Conservation (phyloP, 2,797 vertebrate species). For the Chiloscyllium punctatum region DNA sequence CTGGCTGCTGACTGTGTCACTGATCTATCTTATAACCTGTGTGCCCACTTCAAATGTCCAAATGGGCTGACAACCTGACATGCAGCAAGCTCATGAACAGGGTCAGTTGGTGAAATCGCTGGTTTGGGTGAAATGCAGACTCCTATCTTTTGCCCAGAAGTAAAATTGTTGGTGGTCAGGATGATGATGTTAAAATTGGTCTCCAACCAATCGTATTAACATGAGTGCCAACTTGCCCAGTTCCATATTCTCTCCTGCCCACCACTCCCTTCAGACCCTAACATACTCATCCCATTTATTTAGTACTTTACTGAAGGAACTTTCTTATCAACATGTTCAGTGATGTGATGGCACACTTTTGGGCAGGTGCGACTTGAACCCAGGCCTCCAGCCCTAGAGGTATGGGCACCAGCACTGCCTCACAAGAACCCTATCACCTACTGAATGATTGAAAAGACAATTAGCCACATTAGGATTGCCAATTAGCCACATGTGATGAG, state of each 20-base stretch:
- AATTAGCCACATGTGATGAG: neutral
- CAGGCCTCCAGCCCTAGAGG: no score
- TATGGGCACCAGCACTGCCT: no score
- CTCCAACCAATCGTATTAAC: neutral
- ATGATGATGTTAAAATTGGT: neutral
- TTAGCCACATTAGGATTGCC: neutral
- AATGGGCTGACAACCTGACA: neutral
- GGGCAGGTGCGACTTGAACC: no score
- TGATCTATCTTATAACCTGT: neutral
- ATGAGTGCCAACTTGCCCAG: neutral
- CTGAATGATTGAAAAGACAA: neutral
- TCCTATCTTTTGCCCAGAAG: no score
- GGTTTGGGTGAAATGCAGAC: neutral
- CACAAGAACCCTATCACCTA: neutral
- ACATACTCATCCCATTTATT: neutral
- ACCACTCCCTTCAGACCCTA: no score
- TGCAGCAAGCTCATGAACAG: neutral
- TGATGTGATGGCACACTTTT: no score
- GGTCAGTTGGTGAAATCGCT: neutral
- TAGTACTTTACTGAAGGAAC: neutral
- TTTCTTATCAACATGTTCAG: no score
- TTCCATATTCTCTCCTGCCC: neutral
- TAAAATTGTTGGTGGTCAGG: neutral
- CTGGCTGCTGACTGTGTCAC: neutral
- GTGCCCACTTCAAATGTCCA: neutral